Evolutionary conservation across 2,888 invertebrate species (phyloP), one percentile per base, ranked within the genome.

Genomic region (Erebia palarica): DNA sequence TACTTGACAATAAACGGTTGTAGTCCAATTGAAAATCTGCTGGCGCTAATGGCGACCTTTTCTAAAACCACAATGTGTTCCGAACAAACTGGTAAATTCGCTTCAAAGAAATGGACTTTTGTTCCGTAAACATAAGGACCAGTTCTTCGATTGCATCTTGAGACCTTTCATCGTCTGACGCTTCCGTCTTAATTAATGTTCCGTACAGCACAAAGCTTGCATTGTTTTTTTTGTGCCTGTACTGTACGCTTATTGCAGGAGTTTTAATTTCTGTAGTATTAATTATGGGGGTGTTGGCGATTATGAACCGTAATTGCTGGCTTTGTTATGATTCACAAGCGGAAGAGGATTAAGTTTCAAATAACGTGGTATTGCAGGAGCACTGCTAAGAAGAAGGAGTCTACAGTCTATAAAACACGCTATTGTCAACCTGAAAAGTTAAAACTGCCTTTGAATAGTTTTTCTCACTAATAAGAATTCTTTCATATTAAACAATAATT

Each of bases 141-240:
- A 75, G 77, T 78, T 84, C 76, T 82, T 81, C 75, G 67, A 73
- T 65, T 66, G 69, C 55, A 27, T 69, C 77, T 77, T 81, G 80
- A 68, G 81, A 79, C 82, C 79, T 86, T 88, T 84, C 79, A 77
- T 74, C 78, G 78, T 78, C 78, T 81, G 82, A 82, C 82, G 79
- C 81, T 86, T 86, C 82, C 81, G 85, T 87, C 88, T 85, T 91
- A 90, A 91, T 91, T 89, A 90, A 89, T 88, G 89, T 90, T 89
- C 86, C 86, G 86, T 86, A 82, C 83, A 86, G 89, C 85, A 86
- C 86, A 89, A 88, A 86, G 87, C 87, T 86, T 79, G 83, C 84
- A 86, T 89, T 91, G 86, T 90, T 87, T 87, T 89, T 89, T 89
- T 87, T 88, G 79, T 86, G 77, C 81, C 78, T 80, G 79, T 80